Evolutionary conservation across 2,113 vertebrate species (phyloP), one percentile per base, ranked within the genome.

Genomic region (Poeciliopsis prolifica): DNA sequence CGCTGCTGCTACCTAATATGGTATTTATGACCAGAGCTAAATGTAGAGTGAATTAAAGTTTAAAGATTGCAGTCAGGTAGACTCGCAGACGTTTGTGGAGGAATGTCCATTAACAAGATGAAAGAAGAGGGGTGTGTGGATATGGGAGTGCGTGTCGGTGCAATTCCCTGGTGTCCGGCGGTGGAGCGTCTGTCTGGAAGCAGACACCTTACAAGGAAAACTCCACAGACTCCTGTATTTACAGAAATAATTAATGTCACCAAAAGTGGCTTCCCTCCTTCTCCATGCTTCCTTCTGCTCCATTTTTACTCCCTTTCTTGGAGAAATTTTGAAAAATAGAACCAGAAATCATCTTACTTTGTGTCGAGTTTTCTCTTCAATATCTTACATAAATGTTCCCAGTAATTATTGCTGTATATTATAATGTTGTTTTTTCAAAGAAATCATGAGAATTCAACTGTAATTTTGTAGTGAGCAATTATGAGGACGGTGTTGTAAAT

Each of bases 11-110:
- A 96, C 95, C 96, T 97, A 97, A 98, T 95, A 97, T 96, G 96
- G 95, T 98, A 97, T 98, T 99, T 98, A 98, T 97, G 97, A 97
- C 95, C 95, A 74, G 64, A 88, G 92, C 96, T 97, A 98, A 98
- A 99, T 98, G 97, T 97, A 97, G 96, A 97, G 94, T 96, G 96
- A 98, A 98, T 99, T 97, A 98, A 98, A 98, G 95, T 98, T 98
- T 98, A 98, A 99, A 96, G 95, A 96, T 96, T 96, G 86, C 90
- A 96, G 94, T 96, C 98, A 99, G 98, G 97, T 99, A 98, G 96
- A 95, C 95, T 93, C n/a, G 90, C 93, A 94, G 95, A 94, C 96
- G 89, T 96, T 95, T 89, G 92, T 93, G 92, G 92, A 94, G 94
- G 95, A 93, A 94, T 91, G 94, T 97, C 96, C 97, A 98, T 99